These are phyloP conservation scores for Ametastegia equiseti DNA, from an alignment of 2,888 invertebrate species.

Conservation along the genomic window DNA sequence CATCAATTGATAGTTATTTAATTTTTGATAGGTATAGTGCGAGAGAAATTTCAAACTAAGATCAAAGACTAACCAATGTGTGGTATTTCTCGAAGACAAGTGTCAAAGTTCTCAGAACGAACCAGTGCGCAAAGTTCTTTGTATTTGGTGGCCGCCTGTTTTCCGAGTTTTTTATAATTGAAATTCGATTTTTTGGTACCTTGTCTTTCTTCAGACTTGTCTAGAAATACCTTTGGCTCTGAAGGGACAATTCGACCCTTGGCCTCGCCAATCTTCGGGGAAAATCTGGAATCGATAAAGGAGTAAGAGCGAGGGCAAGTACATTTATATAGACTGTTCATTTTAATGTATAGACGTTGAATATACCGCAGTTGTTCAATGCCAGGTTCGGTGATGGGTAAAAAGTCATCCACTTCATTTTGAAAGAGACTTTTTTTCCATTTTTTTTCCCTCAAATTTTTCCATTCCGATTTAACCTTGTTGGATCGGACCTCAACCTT, in stretches of 20 bases:
- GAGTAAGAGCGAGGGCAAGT: neutral
- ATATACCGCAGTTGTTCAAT: conserved; percentile 28
- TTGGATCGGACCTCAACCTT: neutral
- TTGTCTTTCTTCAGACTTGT: neutral
- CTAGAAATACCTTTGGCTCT: neutral
- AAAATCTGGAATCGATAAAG: conserved; percentile 38
- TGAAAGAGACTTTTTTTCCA: conserved; percentile 26
- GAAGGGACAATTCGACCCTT: neutral
- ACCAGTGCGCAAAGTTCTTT: conserved; percentile 55
- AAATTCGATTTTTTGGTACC: neutral
- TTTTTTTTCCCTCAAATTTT: neutral
- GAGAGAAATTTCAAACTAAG: neutral
- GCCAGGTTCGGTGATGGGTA: neutral
- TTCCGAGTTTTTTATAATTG: neutral
- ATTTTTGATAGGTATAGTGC: neutral
- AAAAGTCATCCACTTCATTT: neutral
- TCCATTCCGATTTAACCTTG: neutral
- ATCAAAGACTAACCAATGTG: conserved; percentile 37
- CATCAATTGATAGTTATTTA: neutral
- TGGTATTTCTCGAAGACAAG: conserved; percentile 40
- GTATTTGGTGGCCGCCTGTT: conserved; percentile 49
- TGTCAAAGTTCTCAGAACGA: conserved; percentile 51
- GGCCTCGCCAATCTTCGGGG: neutral
- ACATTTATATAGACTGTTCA: neutral
- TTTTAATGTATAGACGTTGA: neutral